These are phyloP conservation scores for Heliconius charithonia DNA, from an alignment of 2,888 invertebrate genomes.

Conservation along the genomic window DNA sequence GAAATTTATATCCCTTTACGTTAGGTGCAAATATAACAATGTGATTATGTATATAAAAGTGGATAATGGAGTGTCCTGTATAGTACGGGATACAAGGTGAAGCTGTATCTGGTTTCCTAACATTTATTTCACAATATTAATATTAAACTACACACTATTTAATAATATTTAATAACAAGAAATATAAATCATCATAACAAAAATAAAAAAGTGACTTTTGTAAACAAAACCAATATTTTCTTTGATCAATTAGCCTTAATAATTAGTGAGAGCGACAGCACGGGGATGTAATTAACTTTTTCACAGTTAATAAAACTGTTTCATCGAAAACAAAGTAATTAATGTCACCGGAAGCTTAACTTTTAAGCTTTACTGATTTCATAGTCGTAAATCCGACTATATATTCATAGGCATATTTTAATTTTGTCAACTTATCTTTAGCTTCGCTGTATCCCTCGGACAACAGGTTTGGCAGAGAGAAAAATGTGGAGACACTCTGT, in stretches of 20 bases:
- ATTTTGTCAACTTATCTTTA: no score
- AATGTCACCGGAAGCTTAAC: conserved; percentile 3
- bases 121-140: no score
- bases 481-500: no score
- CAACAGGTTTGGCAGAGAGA: no score
- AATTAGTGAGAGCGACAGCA: neutral
- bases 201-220: neutral
- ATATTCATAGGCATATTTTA: neutral
- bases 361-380: conserved; percentile 7
- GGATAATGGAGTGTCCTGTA: no score
- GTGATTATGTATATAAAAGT: no score
- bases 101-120: neutral
- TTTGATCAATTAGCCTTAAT: conserved; percentile 8
- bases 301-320: neutral
- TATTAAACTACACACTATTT: neutral
- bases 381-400: neutral
- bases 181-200: neutral
- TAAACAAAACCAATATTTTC: neutral
- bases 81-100: neutral
- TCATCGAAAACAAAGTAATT: conserved; percentile 13
- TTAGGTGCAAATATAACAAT: no score
- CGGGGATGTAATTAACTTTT: conserved; percentile 3
- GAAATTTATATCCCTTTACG: no score
- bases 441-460: neutral
- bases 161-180: neutral